These are phyloP conservation scores for Dryomyza anilis DNA, from an alignment of 2,888 invertebrate genomes.

Conservation along the genomic window DNA sequence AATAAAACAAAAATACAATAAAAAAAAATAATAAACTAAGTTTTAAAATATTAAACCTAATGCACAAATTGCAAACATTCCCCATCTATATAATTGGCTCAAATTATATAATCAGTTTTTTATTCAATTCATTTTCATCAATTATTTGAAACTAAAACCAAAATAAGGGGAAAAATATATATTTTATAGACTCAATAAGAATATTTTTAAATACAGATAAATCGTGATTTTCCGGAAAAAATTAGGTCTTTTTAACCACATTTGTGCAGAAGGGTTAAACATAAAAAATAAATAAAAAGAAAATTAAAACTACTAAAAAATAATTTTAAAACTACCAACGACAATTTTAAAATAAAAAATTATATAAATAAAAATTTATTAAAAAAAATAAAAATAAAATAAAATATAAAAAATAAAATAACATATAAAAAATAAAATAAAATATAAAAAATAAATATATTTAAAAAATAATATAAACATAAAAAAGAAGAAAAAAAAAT, in stretches of 20 bases:
- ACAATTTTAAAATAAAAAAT: conserved; percentile 1
- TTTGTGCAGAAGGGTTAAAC: neutral
- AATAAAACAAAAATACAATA: neutral
- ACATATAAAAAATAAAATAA: conserved; percentile 11
- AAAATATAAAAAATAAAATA: neutral
- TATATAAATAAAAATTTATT: neutral
- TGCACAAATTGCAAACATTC: too few species aligned
- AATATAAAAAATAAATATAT: neutral
- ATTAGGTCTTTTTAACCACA: too few species aligned
- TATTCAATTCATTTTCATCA: too few species aligned
- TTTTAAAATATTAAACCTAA: neutral
- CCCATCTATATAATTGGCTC: too few species aligned
- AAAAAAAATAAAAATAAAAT: neutral
- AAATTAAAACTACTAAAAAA: neutral
- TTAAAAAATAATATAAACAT: conserved; percentile 9
- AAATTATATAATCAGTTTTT: too few species aligned
- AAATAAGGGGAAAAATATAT: too few species aligned
- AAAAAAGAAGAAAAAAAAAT: conserved; percentile 17
- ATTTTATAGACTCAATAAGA: too few species aligned
- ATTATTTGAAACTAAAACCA: too few species aligned
- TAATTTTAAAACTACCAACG: neutral
- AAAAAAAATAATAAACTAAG: neutral
- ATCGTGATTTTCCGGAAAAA: too few species aligned
- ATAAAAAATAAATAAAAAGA: neutral
- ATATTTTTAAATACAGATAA: too few species aligned